Evolutionary conservation across 1,140 invertebrate genomes (phyloP), one percentile per base, ranked within the genome.

Genomic region (Maniola jurtina): DNA sequence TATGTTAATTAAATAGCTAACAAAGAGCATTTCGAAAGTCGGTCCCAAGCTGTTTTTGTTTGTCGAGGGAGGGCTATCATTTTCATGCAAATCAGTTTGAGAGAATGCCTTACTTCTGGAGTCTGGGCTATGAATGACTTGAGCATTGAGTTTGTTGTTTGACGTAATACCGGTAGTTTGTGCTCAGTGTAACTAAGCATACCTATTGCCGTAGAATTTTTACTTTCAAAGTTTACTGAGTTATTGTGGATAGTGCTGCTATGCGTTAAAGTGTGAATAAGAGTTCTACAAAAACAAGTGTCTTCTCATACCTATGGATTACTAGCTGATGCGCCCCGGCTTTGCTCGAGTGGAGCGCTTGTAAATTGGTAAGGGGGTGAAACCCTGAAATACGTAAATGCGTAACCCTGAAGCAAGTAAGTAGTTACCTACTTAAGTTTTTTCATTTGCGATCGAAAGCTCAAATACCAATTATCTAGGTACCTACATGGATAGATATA

Each of bases 21-120:
- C 55, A 57, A 57, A 57, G 42, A 45, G 54, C 73, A 77, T 77
- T 81, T 80, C 66, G 80, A 88, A 88, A 87, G 84, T 84, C 70
- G 73, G 75, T 77, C 73, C 72, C 66, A 48, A 67, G 67, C 72
- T 73, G 69, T 74, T 74, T 75, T 79, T 77, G 75, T 80, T 69
- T 61, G 52, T n/a, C 68, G 66, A 64, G 70, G 74, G 74, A 48
- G 64, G 69, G 60, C 50, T 70, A 61, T 73, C 75, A 83, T 88
- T 87, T 75, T 82, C 61, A 88, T 88, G 86, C 80, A 86, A 87
- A 88, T 88, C 62, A 71, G 56, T 55, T 61, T 64, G 62, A 52
- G 61, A 50, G 58, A 68, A 71, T 63, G 66, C 55, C 63, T 75
- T 72, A 71, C 68, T 70, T 57, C 60, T 60, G 50, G 60, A 61